Base-by-base conservation (phyloP, 2,113 vertebrate species). In the Symphodus melops region DNA sequence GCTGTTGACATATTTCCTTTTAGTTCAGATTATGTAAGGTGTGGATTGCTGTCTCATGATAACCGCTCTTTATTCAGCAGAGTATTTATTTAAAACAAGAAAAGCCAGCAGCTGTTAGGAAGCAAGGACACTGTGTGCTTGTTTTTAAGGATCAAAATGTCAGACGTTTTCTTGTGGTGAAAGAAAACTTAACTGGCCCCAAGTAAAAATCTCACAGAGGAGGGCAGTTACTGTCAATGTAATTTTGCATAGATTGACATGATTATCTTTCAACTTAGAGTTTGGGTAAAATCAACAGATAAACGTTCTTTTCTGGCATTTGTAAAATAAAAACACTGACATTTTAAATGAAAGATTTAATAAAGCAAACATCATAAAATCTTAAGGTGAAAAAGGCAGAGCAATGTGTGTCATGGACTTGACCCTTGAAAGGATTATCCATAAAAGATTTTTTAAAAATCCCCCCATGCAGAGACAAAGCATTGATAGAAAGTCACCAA, bases 91-190 rank as follows among this genome's bases (percentile, higher is more conserved):
- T 13, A 44, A 36, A 19, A 49, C 23, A 78, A 82, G 17, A 54
- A 59, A 65, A 54, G 36, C 36, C 49, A 49, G 39, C 53, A 60
- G 64, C 68, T 72, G 62, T 66, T 56, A 37, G 8, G 25, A 17
- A 20, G 8, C 17, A 10, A 52, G 19, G 19, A 11, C 23, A 21
- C 9, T 4, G 9, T 4, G 19, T 19, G 46, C 46, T 51, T 51
- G 48, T n/a, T 8, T n/a, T 9, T 1, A 51, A n/a, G 46, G 16
- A 49, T 49, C 16, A 49, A 12, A 44, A 9, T n/a, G 46, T 17
- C 44, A 17, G 46, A 48, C 46, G 19, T 19, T 19, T 19, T 7
- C 4, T 19, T 48, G 14, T 19, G 4, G 16, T 19, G 46, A 17
- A 19, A 48, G 14, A 48, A 48, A 48, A 2, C 14, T 48, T 48